Percentiles rank a stretch among this genome's conserved stretches.
Conservation (phyloP, 1,140 invertebrate species). For the Zaprionus lachaisei region DNA sequence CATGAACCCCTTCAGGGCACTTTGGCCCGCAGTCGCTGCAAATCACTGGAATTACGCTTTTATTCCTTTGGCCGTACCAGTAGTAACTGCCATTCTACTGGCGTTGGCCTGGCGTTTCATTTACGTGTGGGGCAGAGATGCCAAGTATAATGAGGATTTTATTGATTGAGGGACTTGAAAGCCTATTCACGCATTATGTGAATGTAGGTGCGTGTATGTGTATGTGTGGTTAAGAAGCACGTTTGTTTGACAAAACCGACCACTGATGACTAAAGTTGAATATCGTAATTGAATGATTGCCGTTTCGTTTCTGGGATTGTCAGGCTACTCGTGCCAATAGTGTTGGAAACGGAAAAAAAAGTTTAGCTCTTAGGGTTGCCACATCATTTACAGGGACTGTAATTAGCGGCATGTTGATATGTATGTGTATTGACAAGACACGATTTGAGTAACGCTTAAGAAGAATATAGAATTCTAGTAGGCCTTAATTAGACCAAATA, state of each 20-base stretch:
- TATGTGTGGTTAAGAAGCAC: constrained; percentile 62
- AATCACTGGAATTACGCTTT: background rate
- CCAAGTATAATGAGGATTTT: too few relatives aligned
- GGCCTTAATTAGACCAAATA: background rate
- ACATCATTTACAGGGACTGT: background rate
- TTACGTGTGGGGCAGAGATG: background rate
- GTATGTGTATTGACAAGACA: too few relatives aligned
- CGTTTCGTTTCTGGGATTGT: constrained; percentile 37
- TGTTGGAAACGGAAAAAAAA: constrained; percentile 7
- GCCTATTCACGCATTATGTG: constrained; percentile 30
- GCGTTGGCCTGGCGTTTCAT: constrained; percentile 24
- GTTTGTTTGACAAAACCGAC: constrained; percentile 78
- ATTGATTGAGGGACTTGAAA: too few relatives aligned
- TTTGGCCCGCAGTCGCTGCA: constrained; percentile 19
- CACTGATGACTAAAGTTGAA: constrained; percentile 65
- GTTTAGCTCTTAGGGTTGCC: constrained; percentile 6
- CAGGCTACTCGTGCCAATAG: background rate
- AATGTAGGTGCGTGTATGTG: constrained; percentile 42
- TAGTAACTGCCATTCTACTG: constrained; percentile 1
- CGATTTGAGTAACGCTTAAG: background rate
- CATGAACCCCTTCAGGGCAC: constrained; percentile 43
- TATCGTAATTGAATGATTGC: constrained; percentile 37
- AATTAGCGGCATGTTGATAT: background rate
- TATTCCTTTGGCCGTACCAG: constrained; percentile 10
- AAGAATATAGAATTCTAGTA: background rate